phyloP scores from a whole-genome alignment of 92 coral and sea anemone species.

The Epizoanthus rinbou region DNA sequence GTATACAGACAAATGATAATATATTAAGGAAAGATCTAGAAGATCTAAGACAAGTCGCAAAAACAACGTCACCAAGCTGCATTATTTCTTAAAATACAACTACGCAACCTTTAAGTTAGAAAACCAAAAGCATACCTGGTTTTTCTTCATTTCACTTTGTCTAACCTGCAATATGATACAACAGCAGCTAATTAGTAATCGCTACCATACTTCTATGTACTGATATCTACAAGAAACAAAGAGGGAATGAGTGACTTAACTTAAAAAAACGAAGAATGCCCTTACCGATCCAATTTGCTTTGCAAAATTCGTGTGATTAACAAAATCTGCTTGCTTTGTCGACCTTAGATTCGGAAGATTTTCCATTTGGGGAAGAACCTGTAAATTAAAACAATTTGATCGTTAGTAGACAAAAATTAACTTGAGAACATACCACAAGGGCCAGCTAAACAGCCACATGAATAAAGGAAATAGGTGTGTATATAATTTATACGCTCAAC shows the following conservation, averaged over 20 bases:
- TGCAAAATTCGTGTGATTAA: constrained; percentile 49
- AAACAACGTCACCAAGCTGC: no score
- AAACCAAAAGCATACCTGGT: constrained; percentile 52
- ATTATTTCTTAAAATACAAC: no score
- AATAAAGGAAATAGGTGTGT: neutral
- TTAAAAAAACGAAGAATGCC: neutral
- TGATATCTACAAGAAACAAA: neutral
- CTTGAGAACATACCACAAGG: no score
- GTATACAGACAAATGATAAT: no score
- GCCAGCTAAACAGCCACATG: no score
- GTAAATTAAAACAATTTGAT: neutral
- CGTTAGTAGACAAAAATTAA: neutral
- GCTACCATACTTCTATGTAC: no score
- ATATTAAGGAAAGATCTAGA: no score
- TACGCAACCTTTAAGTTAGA: no score
- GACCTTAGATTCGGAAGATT: constrained; percentile 48
- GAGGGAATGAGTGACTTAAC: no score
- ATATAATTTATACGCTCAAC: no score
- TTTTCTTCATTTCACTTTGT: constrained; percentile 58
- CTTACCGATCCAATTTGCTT: constrained; percentile 51
- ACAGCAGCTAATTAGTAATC: neutral
- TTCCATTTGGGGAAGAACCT: constrained; percentile 67
- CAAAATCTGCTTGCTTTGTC: constrained; percentile 74
- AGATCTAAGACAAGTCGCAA: no score
- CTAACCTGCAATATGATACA: constrained; percentile 52